Base-by-base conservation (phyloP, 2,113 vertebrate genomes). In the Plotosus lineatus region DNA sequence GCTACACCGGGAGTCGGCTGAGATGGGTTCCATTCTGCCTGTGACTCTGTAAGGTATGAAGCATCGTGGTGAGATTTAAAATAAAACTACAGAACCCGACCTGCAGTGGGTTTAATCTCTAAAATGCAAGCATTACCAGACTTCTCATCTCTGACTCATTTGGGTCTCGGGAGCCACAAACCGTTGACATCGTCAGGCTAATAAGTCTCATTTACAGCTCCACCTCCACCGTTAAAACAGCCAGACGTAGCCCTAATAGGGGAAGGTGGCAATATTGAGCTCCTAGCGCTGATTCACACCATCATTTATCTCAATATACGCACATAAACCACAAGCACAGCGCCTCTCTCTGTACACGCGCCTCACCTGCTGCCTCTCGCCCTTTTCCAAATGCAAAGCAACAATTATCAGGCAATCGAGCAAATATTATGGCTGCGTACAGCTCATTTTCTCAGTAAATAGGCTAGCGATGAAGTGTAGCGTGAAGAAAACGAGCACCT, bases 231-330 rank as follows among this genome's bases (percentile, higher is more conserved):
- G 87, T 88, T 89, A 87, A 82, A 21, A 81, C 87, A 79, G 80
- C 82, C 77, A n/a, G 84, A 86, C 53, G 83, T 84, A 83, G 82
- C 88, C 89, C 87, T 89, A 90, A 92, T 92, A 90, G 90, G 87
- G 15, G 4, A 86, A 88, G 83, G 75, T 82, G 77, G 78, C 66
- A 40, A 79, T 81, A 78, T 85, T 80, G 83, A 78, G 86, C 87
- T 87, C 72, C 6, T 23, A 61, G 75, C 85, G 78, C 66, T 83
- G 65, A 55, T 75, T 88, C 81, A 84, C 46, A 80, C 85, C 82
- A 91, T 91, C 89, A 85, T 85, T 91, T 88, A 89, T 87, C 85
- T 78, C 28, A 87, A 82, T 76, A 73, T 79, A 79, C 83, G 85
- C 46, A 75, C 68, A 80, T 88, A 82, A 74, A 85, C 82, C 80